Percentiles rank a stretch among this genome's conserved stretches.
phyloP scores from a whole-genome alignment of 2,888 invertebrate species.

The Strigamia maritima region DNA sequence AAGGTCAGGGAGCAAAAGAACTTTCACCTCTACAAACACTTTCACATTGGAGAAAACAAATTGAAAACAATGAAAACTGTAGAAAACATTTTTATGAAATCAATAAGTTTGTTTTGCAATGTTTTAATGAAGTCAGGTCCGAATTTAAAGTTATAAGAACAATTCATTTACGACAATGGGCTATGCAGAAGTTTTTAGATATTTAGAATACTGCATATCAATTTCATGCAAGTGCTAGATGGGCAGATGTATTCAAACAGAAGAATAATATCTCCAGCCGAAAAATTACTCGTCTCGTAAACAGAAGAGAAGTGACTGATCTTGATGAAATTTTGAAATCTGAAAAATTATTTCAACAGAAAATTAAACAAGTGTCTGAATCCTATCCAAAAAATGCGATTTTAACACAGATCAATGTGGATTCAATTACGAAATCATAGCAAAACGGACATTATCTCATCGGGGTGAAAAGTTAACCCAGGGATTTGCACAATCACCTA shows the following conservation, averaged over 20 bases:
- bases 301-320: background rate
- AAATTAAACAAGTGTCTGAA: background rate
- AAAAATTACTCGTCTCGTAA: background rate
- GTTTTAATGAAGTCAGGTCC: background rate
- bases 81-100: background rate
- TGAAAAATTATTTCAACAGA: background rate
- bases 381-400: background rate
- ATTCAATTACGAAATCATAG: background rate
- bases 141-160: background rate
- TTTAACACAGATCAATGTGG: background rate
- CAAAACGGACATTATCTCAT: background rate
- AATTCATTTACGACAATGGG: background rate
- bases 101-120: background rate
- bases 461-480: background rate
- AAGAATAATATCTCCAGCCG: background rate
- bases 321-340: background rate
- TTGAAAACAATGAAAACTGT: background rate
- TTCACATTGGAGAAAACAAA: background rate
- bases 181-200: background rate
- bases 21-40: too few species aligned
- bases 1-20: background rate
- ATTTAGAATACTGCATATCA: background rate
- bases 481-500: background rate
- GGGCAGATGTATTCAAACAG: background rate
- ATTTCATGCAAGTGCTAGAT: background rate